Percentiles rank a stretch among this genome's conserved stretches.
These are phyloP conservation scores for Lasius platythorax DNA, from an alignment of 2,888 invertebrate species.

Conservation along the genomic window DNA sequence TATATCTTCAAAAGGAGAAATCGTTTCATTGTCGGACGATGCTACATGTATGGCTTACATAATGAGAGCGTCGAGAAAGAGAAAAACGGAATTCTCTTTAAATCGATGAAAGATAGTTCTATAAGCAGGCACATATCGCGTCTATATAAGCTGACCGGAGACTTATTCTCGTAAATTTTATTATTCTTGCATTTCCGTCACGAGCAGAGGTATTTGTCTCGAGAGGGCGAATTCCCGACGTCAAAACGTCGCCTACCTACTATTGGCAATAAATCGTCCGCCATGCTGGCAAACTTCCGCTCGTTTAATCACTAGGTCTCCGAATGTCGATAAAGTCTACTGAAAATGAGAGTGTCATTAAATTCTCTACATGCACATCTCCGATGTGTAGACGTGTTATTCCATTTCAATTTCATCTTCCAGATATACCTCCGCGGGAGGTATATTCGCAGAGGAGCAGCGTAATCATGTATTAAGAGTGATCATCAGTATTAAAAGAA, in stretches of 20 bases:
- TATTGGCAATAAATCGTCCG: conserved; percentile 20
- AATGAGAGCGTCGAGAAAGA: neutral
- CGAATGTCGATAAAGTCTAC: conserved; percentile 5
- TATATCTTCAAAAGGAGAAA: neutral
- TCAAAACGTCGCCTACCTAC: neutral
- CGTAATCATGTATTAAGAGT: neutral
- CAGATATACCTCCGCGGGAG: no score
- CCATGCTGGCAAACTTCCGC: neutral
- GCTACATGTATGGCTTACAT: neutral
- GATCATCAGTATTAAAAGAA: neutral
- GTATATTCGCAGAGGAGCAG: neutral
- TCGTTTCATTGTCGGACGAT: neutral
- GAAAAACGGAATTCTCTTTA: neutral
- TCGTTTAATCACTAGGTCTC: conserved; percentile 17
- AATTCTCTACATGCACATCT: neutral
- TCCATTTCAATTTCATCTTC: neutral
- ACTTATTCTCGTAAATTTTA: neutral
- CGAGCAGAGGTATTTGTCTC: neutral
- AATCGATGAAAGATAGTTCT: neutral
- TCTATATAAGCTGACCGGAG: neutral
- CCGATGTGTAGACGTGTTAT: neutral
- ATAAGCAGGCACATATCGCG: neutral
- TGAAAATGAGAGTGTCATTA: neutral
- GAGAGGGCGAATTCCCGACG: conserved; percentile 9
- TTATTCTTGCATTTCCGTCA: conserved; percentile 7